Evolutionary conservation across 2,113 vertebrate species (phyloP).

Genomic region (Hyaena hyaena): DNA sequence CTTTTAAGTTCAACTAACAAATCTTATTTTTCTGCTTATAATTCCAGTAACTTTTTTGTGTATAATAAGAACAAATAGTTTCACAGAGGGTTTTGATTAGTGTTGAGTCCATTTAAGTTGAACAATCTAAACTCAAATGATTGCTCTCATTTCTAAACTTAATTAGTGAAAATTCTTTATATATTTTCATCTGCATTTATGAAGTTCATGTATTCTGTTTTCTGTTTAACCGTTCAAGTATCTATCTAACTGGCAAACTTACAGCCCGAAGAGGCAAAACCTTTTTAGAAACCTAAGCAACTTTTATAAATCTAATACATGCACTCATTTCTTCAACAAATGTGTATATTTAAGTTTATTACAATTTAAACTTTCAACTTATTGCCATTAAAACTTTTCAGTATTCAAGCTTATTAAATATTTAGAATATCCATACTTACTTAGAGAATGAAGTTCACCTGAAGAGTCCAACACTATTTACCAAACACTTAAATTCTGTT

Average conservation of each 20-base stretch:
- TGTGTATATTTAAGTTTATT: conserved; percentile 54
- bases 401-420: conserved; percentile 33
- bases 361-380: conserved; percentile 48
- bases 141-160: conserved; percentile 66
- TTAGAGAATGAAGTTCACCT: conserved; percentile 43
- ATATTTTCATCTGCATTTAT: conserved; percentile 39
- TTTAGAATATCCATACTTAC: conserved; percentile 19
- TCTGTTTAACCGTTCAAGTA: conserved; percentile 48
- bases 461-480: conserved; percentile 31
- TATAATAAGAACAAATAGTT: conserved; percentile 56
- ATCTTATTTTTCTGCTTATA: conserved; percentile 46
- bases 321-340: conserved; percentile 53
- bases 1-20: conserved; percentile 39
- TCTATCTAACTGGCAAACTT: conserved; percentile 52
- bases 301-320: conserved; percentile 62
- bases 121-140: conserved; percentile 56
- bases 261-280: conserved; percentile 7
- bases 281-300: conserved; percentile 28
- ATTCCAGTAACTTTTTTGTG: conserved; percentile 28
- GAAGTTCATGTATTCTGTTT: conserved; percentile 48
- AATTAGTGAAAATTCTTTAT: conserved; percentile 64
- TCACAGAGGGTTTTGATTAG: conserved; percentile 66
- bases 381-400: conserved; percentile 42
- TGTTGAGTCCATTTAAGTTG: conserved; percentile 22
- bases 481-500: conserved; percentile 47